Conservation (phyloP, 2,888 invertebrate genomes). For the Eulithis testata region DNA sequence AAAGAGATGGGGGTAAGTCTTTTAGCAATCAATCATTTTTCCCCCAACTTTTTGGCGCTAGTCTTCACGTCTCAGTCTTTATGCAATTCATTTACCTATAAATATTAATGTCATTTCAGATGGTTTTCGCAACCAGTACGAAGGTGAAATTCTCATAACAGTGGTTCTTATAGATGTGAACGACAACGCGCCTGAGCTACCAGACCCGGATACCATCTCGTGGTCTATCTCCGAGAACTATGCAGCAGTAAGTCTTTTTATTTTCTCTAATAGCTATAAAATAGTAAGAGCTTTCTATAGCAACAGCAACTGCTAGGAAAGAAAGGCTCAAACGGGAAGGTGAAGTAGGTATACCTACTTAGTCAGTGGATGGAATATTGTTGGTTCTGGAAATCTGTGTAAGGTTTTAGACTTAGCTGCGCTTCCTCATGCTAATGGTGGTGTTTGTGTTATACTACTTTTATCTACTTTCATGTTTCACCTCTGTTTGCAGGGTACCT, state of each 20-base stretch:
- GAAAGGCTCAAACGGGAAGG: too few relatives aligned
- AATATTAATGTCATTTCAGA: slow-evolving; percentile 50
- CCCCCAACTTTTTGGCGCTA: background rate
- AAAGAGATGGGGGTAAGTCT: slow-evolving; percentile 66
- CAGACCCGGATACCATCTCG: slow-evolving; percentile 50
- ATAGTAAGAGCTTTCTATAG: too few relatives aligned
- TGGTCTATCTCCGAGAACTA: slow-evolving; percentile 68
- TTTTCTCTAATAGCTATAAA: background rate
- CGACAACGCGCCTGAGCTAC: slow-evolving; percentile 84
- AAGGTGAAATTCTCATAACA: slow-evolving; percentile 53
- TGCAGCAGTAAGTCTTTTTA: slow-evolving; percentile 49
- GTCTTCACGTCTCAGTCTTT: too few relatives aligned
- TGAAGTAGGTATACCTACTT: too few relatives aligned
- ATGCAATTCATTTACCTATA: too few relatives aligned
- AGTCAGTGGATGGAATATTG: too few relatives aligned
- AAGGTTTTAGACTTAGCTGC: too few relatives aligned
- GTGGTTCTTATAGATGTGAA: slow-evolving; percentile 85
- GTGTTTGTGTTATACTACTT: too few relatives aligned
- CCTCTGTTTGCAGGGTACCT: slow-evolving; percentile 52
- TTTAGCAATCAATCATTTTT: background rate
- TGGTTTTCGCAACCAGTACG: slow-evolving; percentile 66
- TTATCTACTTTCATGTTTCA: too few relatives aligned
- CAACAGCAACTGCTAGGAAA: too few relatives aligned
- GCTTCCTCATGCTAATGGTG: too few relatives aligned
- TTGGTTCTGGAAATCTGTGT: too few relatives aligned